These are phyloP conservation scores for Pachyuromys duprasi DNA, from an alignment of 2,797 vertebrate genomes.

Conservation along the genomic window DNA sequence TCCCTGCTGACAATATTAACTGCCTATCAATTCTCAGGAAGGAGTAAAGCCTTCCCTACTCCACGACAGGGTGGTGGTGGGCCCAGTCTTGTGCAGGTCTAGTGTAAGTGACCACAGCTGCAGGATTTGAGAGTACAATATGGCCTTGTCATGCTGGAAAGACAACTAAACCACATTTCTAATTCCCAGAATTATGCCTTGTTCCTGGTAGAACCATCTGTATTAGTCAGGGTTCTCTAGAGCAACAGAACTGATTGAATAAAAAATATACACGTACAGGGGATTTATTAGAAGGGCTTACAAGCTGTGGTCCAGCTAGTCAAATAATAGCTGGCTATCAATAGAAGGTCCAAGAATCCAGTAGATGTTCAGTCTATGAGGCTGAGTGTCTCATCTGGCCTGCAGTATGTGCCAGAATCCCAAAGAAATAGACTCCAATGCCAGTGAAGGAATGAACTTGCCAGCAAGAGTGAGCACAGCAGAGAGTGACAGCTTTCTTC, in stretches of 20 bases:
- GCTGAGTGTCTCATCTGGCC: background rate
- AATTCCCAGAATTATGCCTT: slow-evolving; percentile 90
- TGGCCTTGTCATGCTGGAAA: slow-evolving; percentile 14
- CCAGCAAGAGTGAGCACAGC: background rate
- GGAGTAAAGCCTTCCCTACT: background rate
- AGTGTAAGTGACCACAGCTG: background rate
- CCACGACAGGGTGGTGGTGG: background rate
- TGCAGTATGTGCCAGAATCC: background rate
- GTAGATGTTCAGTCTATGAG: background rate
- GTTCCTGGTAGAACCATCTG: slow-evolving; percentile 91
- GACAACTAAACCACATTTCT: slow-evolving; percentile 87
- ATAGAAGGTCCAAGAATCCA: background rate
- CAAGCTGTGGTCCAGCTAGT: background rate
- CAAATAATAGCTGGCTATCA: background rate
- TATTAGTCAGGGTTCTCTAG: background rate
- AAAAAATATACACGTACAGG: background rate
- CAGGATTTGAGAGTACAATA: background rate
- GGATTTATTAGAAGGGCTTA: no score
- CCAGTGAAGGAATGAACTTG: background rate
- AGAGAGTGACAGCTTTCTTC: background rate
- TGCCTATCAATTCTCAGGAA: background rate
- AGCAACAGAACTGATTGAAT: background rate
- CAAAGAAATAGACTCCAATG: background rate
- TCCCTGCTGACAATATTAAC: background rate
- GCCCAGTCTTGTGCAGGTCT: background rate